These are phyloP conservation scores for Pyrrhosoma nymphula DNA, from an alignment of 2,888 invertebrate genomes.

Conservation along the genomic window DNA sequence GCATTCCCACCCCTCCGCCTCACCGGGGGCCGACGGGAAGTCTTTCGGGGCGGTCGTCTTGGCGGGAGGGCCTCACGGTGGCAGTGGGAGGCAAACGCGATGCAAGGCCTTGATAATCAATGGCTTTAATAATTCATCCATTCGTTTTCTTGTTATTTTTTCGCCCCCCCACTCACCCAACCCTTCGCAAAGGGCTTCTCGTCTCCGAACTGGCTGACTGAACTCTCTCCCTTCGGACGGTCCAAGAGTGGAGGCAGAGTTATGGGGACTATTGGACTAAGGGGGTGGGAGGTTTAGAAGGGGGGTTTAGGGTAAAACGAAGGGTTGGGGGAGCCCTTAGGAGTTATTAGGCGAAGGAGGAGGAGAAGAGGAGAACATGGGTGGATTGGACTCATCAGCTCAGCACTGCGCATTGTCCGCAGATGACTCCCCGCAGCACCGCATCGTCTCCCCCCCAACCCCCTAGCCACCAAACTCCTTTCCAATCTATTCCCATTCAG, in stretches of 20 bases:
- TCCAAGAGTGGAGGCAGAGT: conserved; percentile 26
- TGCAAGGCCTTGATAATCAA: conserved; percentile 63
- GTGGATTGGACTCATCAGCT: conserved; percentile 41
- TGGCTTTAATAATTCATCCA: conserved; percentile 67
- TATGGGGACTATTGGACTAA: not conserved
- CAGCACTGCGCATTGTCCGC: conserved; percentile 45
- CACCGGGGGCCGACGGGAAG: not conserved
- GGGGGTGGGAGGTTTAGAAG: not conserved
- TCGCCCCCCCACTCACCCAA: not conserved
- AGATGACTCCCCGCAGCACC: conserved; percentile 43
- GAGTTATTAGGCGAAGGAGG: not conserved
- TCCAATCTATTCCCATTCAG: conserved; percentile 67
- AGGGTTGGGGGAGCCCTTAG: not conserved
- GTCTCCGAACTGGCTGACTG: conserved; percentile 22
- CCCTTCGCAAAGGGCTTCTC: not conserved
- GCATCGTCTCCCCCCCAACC: not conserved
- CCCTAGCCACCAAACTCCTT: not conserved
- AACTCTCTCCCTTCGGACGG: conserved; percentile 50
- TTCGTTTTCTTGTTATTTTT: conserved; percentile 61
- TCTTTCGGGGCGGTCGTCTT: conserved; percentile 28
- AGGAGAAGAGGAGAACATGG: not conserved
- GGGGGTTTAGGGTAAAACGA: not conserved
- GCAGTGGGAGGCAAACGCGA: conserved; percentile 63
- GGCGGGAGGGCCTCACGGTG: conserved; percentile 62
- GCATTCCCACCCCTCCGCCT: not conserved